These are phyloP conservation scores for Pissodes strobi DNA, from an alignment of 1,140 invertebrate genomes.

Conservation along the genomic window DNA sequence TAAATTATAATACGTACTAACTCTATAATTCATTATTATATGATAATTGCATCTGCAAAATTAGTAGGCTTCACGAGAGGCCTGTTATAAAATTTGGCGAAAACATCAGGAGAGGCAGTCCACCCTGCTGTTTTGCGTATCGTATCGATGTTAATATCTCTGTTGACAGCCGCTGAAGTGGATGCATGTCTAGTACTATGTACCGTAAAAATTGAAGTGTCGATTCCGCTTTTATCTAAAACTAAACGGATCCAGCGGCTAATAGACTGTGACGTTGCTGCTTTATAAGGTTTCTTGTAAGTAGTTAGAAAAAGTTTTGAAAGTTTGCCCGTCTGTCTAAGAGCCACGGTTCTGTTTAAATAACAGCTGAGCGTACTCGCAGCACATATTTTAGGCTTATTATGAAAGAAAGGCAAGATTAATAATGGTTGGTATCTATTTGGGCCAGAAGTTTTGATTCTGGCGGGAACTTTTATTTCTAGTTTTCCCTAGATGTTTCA, in stretches of 20 bases:
- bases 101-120: not conserved
- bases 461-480: not conserved
- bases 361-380: not conserved
- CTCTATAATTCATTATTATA: no score
- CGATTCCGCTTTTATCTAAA: not conserved
- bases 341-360: not conserved
- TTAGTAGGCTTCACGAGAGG: not conserved
- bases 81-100: not conserved
- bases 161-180: no score
- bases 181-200: not conserved
- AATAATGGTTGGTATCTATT: constrained; percentile 1
- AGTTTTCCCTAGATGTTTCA: not conserved
- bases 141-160: not conserved
- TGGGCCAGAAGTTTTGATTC: not conserved
- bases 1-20: no score
- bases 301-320: not conserved
- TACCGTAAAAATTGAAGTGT: not conserved
- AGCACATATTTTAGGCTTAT: constrained; percentile 2
- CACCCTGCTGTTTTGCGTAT: constrained; percentile 5
- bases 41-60: not conserved
- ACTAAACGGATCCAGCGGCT: not conserved
- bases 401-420: constrained; percentile 4
- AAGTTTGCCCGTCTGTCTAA: not conserved
- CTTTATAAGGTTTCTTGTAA: not conserved
- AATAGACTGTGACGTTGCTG: not conserved